These are phyloP conservation scores for Mixornis gularis DNA, from an alignment of 2,113 vertebrate genomes.

Conservation along the genomic window DNA sequence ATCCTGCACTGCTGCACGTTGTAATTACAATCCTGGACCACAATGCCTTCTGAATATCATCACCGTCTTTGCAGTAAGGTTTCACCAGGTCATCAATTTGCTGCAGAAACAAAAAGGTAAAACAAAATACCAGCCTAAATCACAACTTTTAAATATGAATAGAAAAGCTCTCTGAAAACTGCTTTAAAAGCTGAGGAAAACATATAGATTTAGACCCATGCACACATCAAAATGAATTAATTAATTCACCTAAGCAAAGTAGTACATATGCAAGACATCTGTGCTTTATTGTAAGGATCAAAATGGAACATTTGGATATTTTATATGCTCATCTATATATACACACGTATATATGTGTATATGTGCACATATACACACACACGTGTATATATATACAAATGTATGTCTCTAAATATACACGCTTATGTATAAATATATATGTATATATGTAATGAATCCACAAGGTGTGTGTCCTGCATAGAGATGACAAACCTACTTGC, in stretches of 20 bases:
- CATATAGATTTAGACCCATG: background rate
- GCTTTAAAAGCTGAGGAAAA: background rate
- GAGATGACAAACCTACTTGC: background rate
- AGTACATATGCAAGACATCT: background rate
- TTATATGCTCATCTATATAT: background rate
- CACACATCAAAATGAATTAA: background rate
- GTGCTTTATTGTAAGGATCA: background rate
- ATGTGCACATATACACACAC: rapidly evolving
- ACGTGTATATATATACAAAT: background rate
- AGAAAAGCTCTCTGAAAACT: background rate
- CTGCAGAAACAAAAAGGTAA: slow-evolving; percentile 59
- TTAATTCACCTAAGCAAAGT: background rate
- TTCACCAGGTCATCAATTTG: slow-evolving; percentile 76
- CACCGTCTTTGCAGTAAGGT: slow-evolving; percentile 82
- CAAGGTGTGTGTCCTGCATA: background rate
- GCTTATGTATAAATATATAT: background rate
- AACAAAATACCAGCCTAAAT: background rate
- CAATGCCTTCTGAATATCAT: slow-evolving; percentile 82
- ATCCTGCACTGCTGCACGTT: slow-evolving; percentile 88
- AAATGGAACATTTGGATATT: background rate
- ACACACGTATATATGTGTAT: rapidly evolving
- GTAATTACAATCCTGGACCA: slow-evolving; percentile 87
- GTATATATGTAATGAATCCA: background rate
- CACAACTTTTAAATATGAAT: background rate
- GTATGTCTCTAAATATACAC: background rate